phyloP scores from a whole-genome alignment of 2,888 invertebrate species.

The Hoplodrina ambigua region DNA sequence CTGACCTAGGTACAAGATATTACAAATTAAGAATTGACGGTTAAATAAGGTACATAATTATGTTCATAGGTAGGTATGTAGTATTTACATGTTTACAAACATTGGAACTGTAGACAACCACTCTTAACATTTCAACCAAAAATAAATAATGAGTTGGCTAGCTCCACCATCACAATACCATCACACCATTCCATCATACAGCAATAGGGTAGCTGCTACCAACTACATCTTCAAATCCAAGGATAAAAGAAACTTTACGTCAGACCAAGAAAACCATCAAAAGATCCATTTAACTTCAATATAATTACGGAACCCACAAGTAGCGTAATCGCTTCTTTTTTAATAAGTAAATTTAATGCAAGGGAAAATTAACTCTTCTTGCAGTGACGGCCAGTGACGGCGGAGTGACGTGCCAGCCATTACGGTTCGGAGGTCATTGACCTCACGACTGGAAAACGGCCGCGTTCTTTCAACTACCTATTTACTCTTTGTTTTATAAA shows the following conservation, averaged over 20 bases:
- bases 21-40: too few species aligned
- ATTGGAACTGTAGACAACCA: too few species aligned
- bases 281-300: conserved; percentile 18
- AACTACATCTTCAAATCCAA: neutral
- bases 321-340: conserved; percentile 62
- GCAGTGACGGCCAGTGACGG: conserved; percentile 79
- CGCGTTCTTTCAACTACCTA: conserved; percentile 49
- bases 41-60: too few species aligned
- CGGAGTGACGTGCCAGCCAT: conserved; percentile 83
- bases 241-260: neutral
- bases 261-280: conserved; percentile 4
- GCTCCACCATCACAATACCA: too few species aligned
- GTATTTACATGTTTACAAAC: too few species aligned
- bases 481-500: conserved; percentile 53
- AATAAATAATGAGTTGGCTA: too few species aligned
- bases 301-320: conserved; percentile 60
- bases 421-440: conserved; percentile 77
- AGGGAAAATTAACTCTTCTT: conserved; percentile 86
- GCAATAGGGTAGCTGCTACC: too few species aligned
- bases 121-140: too few species aligned
- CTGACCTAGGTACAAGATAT: too few species aligned
- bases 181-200: too few species aligned
- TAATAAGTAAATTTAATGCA: conserved; percentile 82
- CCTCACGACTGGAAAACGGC: conserved; percentile 63
- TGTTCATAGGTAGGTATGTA: too few species aligned